These are phyloP conservation scores for Synergus laeviventris DNA, from an alignment of 2,888 invertebrate species.

Conservation along the genomic window DNA sequence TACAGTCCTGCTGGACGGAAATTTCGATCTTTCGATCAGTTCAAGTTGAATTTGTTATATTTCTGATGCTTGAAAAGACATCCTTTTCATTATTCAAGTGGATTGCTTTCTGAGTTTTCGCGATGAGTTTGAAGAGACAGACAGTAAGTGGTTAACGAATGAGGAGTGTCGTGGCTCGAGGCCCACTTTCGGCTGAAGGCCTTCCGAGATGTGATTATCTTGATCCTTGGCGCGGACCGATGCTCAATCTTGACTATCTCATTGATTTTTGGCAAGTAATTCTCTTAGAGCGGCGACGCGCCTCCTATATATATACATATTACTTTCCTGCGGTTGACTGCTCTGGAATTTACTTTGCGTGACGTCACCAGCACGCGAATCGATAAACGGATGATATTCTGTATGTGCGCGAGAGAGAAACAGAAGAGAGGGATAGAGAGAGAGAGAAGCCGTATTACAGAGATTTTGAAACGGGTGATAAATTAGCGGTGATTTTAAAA, in stretches of 20 bases:
- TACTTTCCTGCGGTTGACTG: constrained; percentile 47
- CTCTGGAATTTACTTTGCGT: constrained; percentile 47
- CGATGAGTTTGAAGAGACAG: constrained; percentile 20
- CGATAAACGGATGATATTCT: constrained; percentile 27
- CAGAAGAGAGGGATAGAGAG: constrained; percentile 14
- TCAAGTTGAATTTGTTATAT: constrained; percentile 9
- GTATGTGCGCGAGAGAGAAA: constrained; percentile 28
- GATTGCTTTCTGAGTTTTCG: constrained; percentile 18
- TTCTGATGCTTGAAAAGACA: constrained; percentile 25
- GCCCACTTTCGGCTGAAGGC: constrained; percentile 33
- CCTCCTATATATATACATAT: constrained; percentile 34
- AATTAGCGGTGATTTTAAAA: constrained; percentile 36
- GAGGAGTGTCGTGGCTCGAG: not conserved
- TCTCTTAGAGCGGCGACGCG: constrained; percentile 36
- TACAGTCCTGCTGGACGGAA: constrained; percentile 11
- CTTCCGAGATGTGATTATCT: constrained; percentile 21
- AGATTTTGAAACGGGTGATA: constrained; percentile 18
- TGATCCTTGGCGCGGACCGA: constrained; percentile 22
- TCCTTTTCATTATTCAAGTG: constrained; percentile 18
- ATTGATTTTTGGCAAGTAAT: constrained; percentile 46
- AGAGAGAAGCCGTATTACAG: constrained; percentile 20
- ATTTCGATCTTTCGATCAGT: constrained; percentile 28
- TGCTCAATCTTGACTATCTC: constrained; percentile 41
- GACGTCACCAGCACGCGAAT: constrained; percentile 25
- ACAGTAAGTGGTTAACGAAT: constrained; percentile 6